Evolutionary conservation across 1,140 invertebrate genomes (phyloP).

Genomic region (Chionoecetes opilio): DNA sequence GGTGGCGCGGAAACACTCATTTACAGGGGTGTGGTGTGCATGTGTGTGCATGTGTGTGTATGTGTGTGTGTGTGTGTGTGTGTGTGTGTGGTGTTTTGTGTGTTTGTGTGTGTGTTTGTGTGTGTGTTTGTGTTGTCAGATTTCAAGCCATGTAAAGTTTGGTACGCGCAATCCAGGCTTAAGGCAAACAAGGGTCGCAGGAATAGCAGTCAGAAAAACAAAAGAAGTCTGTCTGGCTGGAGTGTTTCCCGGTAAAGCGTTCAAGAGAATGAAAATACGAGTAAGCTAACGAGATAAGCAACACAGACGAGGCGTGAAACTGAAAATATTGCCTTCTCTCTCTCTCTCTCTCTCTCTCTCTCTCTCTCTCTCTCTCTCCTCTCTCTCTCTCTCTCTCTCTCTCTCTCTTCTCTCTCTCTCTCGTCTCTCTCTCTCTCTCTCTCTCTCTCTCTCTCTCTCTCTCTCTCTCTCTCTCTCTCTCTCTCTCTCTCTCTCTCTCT

Average conservation of each 20-base stretch:
- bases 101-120: no score
- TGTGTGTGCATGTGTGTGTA: no score
- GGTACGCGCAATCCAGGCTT: no score
- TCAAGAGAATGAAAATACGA: neutral
- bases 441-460: neutral
- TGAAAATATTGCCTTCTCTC: neutral
- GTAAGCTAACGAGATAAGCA: neutral
- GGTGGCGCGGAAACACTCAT: no score
- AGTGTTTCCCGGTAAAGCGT: slow-evolving; percentile 4
- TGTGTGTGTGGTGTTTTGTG: no score
- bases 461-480: slow-evolving; percentile 5
- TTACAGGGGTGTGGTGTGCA: no score
- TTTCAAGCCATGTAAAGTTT: no score
- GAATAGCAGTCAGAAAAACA: neutral
- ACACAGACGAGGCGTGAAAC: neutral
- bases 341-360: neutral
- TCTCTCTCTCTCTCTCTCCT: neutral
- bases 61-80: no score
- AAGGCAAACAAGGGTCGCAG: neutral
- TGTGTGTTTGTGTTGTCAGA: no score
- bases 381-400: neutral
- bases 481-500: slow-evolving; percentile 14
- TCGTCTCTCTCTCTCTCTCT: neutral
- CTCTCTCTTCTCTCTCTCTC: neutral
- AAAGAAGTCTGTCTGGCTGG: neutral